These are phyloP conservation scores for Hipposideros larvatus DNA, from an alignment of 2,797 vertebrate genomes.

Conservation along the genomic window DNA sequence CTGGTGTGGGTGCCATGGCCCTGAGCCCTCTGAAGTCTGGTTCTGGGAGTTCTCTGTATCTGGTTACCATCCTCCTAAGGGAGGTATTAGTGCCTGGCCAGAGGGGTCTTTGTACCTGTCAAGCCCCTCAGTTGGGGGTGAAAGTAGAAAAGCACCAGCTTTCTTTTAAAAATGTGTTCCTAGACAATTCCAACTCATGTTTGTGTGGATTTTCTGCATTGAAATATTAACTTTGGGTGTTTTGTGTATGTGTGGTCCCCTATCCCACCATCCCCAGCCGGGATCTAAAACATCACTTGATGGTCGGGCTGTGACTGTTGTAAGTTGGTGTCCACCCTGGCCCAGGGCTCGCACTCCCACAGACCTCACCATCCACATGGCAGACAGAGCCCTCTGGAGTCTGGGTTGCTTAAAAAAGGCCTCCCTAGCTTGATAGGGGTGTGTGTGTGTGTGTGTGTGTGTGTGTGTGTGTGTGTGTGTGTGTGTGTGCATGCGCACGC, in stretches of 20 bases:
- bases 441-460: rapidly evolving
- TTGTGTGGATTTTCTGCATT: background rate
- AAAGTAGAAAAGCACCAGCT: too few relatives aligned
- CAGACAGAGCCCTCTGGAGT: too few relatives aligned
- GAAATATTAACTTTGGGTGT: background rate
- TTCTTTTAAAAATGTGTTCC: background rate
- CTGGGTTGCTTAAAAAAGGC: background rate
- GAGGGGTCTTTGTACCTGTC: background rate
- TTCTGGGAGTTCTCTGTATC: background rate
- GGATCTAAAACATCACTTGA: background rate
- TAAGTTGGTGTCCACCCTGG: background rate
- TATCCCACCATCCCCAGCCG: background rate
- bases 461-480: too few relatives aligned
- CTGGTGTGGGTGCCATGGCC: background rate
- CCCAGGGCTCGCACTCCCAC: background rate
- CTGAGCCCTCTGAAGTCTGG: background rate
- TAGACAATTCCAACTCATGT: background rate
- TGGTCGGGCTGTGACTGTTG: too few relatives aligned
- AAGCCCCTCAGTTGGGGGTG: background rate
- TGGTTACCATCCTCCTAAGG: background rate
- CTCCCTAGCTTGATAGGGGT: background rate
- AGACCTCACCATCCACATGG: background rate
- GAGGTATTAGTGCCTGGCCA: background rate
- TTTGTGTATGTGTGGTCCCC: background rate
- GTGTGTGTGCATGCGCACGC: too few relatives aligned